A percentile compares a stretch with the other conserved stretches of the same genome.
Evolutionary conservation across 2,797 vertebrate genomes (phyloP).

Genomic region (Heterohyrax brucei): DNA sequence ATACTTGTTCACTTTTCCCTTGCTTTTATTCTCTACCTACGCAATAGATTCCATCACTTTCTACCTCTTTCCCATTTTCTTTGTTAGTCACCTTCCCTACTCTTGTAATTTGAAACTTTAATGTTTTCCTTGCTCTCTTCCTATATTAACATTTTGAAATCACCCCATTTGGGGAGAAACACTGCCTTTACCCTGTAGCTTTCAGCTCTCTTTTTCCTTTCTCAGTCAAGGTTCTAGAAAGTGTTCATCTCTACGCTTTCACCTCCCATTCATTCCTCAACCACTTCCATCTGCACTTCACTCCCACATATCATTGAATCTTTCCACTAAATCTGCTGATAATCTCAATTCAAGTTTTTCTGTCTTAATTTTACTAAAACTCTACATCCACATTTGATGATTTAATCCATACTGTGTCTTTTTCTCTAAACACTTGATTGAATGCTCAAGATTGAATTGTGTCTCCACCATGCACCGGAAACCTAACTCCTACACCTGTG

Average conservation of each 20-base stretch:
- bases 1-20: not conserved
- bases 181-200: not conserved
- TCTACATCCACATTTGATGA: not conserved
- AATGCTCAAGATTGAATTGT: not conserved
- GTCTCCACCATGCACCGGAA: not conserved
- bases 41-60: not conserved
- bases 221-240: not conserved
- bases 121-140: not conserved
- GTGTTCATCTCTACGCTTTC: not conserved
- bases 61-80: not conserved
- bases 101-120: not conserved
- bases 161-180: not conserved
- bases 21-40: not conserved
- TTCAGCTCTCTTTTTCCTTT: not conserved
- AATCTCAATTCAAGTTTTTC: not conserved
- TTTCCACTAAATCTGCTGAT: not conserved
- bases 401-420: not conserved
- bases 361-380: not conserved
- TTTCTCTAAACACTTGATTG: not conserved
- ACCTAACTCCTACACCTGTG: not conserved
- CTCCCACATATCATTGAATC: not conserved
- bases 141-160: not conserved
- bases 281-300: not conserved
- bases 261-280: not conserved
- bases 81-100: not conserved